Evolutionary conservation across 2,113 vertebrate genomes (phyloP).

Genomic region (Grallaria varia): DNA sequence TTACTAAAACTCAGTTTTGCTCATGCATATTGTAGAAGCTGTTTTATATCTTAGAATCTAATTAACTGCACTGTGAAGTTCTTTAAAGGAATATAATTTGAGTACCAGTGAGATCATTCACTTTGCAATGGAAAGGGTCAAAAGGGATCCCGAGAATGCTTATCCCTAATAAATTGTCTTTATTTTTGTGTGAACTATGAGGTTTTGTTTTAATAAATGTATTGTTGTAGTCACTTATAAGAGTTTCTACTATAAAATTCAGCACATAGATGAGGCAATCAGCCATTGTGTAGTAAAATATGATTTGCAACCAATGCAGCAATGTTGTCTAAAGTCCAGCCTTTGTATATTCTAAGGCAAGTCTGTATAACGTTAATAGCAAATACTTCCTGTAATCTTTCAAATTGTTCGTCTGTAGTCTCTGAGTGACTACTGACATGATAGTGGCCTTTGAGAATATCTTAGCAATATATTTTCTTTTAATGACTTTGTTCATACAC

Average conservation of each 20-base stretch:
- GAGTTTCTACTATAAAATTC: neutral
- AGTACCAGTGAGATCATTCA: neutral
- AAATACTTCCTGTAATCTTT: neutral
- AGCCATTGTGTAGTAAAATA: neutral
- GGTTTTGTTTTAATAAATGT: neutral
- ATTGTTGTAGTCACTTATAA: neutral
- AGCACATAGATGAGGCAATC: neutral
- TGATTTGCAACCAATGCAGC: neutral
- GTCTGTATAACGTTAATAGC: neutral
- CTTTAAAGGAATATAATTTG: neutral
- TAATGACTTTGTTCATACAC: neutral
- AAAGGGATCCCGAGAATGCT: neutral
- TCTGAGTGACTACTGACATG: neutral
- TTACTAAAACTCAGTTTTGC: neutral
- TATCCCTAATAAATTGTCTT: neutral
- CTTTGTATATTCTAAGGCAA: neutral
- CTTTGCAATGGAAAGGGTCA: neutral
- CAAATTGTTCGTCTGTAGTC: slow-evolving; percentile 19
- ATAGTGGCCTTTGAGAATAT: neutral
- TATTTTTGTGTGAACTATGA: neutral
- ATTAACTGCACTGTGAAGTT: neutral
- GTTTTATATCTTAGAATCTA: neutral
- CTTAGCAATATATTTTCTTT: neutral
- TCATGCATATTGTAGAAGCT: neutral
- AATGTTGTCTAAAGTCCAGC: neutral